A percentile compares a stretch with the other conserved stretches of the same genome.
These are phyloP conservation scores for Catagonus wagneri DNA, from an alignment of 2,113 vertebrate species.

Conservation along the genomic window DNA sequence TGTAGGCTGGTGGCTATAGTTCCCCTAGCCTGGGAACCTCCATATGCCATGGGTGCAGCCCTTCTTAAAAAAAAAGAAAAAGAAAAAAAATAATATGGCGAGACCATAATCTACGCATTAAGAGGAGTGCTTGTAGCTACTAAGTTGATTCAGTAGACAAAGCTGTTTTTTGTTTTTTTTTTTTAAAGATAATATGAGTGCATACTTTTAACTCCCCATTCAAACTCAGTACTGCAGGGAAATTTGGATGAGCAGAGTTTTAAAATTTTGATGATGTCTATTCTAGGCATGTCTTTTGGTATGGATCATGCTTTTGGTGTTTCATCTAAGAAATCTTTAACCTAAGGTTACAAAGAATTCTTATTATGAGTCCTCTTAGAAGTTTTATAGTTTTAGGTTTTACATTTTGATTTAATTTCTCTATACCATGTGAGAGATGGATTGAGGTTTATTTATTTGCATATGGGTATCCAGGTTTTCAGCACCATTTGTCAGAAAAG, in stretches of 20 bases:
- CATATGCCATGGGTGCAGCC: too few species aligned
- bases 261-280: background rate
- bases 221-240: background rate
- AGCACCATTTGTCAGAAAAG: background rate
- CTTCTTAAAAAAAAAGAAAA: too few species aligned
- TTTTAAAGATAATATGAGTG: background rate
- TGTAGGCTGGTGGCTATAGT: too few species aligned
- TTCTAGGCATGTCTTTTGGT: background rate
- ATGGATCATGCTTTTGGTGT: background rate
- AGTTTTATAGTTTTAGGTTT: background rate
- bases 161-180: background rate
- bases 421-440: background rate
- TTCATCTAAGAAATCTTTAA: background rate
- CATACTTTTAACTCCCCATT: background rate
- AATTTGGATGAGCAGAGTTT: background rate
- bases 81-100: background rate
- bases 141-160: background rate
- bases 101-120: background rate
- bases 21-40: too few species aligned
- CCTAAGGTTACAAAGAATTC: background rate
- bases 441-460: background rate
- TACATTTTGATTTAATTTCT: background rate
- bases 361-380: background rate
- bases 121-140: background rate
- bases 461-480: background rate